Evolutionary conservation across 2,888 invertebrate species (phyloP).

Genomic region (Caenorhabditis doughertyi): DNA sequence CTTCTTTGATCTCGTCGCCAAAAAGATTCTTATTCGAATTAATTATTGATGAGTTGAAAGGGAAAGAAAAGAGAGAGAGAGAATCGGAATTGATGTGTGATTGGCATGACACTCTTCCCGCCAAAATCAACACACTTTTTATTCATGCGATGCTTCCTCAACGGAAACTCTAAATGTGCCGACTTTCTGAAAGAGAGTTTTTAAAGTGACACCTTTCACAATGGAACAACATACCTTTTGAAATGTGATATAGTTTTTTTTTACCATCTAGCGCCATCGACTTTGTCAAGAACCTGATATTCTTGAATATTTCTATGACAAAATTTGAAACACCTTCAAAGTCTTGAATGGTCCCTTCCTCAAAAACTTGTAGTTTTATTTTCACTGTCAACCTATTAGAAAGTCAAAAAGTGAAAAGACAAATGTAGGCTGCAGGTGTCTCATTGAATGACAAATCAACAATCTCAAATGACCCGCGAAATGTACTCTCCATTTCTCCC

Average conservation of each 20-base stretch:
- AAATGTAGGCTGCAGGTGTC: conserved; percentile 35
- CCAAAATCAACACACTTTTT: conserved; percentile 25
- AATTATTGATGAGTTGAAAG: conserved; percentile 39
- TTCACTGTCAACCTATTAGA: neutral
- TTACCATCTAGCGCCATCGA: no score
- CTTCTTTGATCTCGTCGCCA: neutral
- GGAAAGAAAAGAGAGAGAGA: neutral
- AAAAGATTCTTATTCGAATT: neutral
- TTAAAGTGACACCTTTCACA: neutral
- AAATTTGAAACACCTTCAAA: no score
- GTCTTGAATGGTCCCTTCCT: neutral
- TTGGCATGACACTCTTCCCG: conserved; percentile 56
- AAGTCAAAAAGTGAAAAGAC: conserved; percentile 20
- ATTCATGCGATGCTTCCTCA: conserved; percentile 53
- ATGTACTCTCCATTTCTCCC: conserved; percentile 25
- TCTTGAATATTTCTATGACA: no score
- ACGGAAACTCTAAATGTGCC: conserved; percentile 15
- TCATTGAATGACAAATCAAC: conserved; percentile 40
- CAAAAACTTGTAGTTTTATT: neutral
- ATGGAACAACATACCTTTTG: no score
- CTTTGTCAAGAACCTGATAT: no score
- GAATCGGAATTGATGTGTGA: conserved; percentile 59
- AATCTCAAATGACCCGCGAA: conserved; percentile 55
- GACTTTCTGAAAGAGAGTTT: neutral
- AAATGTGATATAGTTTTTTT: no score